These are phyloP conservation scores for Styela plicata DNA, from an alignment of 23 tunicate genomes.

Conservation along the genomic window DNA sequence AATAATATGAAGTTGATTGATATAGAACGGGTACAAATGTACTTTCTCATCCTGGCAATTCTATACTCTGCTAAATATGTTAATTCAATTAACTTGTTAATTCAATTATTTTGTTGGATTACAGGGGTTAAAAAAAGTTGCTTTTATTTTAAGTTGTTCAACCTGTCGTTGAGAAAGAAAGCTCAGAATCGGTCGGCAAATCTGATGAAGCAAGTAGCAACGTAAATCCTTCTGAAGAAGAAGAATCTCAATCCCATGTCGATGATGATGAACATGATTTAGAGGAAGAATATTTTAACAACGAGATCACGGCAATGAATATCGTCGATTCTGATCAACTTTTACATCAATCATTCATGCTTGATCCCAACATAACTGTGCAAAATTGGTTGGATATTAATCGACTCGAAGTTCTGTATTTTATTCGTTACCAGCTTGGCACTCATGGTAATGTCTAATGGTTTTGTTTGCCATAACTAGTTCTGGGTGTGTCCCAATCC, in stretches of 20 bases:
- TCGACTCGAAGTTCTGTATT: conserved; percentile 44
- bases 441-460: background rate
- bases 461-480: no score
- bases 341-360: conserved; percentile 54
- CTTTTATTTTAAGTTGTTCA: no score
- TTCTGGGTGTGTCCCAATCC: no score
- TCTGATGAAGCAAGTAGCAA: background rate
- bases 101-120: no score
- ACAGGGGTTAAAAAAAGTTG: no score
- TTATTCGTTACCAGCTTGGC: conserved; percentile 65
- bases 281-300: background rate
- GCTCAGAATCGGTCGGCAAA: background rate
- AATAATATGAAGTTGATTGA: no score
- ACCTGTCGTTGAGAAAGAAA: background rate
- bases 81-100: no score
- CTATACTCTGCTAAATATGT: no score
- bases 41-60: no score
- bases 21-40: no score
- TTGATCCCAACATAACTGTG: conserved; percentile 66
- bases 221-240: background rate
- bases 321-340: conserved; percentile 35
- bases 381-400: conserved; percentile 60
- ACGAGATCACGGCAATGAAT: conserved; percentile 7
- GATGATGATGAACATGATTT: background rate
- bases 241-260: background rate